Percentiles rank a stretch among this genome's conserved stretches.
Conservation (phyloP, 2,888 invertebrate species). For the Nebria brevicollis region DNA sequence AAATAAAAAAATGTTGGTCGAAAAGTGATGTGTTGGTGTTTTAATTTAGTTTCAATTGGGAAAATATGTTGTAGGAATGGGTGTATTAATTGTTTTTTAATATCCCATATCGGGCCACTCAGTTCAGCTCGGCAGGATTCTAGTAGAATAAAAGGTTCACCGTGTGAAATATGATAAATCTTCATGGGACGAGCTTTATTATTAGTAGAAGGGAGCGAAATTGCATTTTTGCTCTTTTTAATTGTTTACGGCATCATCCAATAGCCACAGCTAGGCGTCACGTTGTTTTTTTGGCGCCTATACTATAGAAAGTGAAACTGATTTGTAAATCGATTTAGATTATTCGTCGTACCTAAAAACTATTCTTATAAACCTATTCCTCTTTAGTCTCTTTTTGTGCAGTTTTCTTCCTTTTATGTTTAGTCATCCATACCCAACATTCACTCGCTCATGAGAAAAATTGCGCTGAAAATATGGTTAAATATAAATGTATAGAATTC, state of each 20-base stretch:
- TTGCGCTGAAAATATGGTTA: no score
- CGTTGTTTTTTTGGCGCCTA: background rate
- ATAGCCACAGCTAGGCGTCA: no score
- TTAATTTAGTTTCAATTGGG: background rate
- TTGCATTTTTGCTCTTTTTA: background rate
- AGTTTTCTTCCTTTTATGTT: no score
- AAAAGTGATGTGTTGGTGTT: background rate
- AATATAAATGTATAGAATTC: background rate
- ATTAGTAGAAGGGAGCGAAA: background rate
- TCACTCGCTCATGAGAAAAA: no score
- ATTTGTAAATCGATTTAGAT: background rate
- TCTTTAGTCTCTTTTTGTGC: no score
- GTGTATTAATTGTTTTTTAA: background rate
- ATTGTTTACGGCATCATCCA: background rate
- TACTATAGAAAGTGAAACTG: background rate
- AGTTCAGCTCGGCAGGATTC: background rate
- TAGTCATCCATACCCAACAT: no score
- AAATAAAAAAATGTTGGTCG: background rate
- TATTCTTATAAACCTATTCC: no score
- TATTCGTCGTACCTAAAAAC: no score
- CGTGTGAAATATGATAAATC: background rate
- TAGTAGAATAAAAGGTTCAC: background rate
- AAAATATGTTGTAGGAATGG: background rate
- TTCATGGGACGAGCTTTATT: background rate
- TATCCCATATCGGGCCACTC: background rate